phyloP scores from a whole-genome alignment of 2,113 vertebrate species.

The Dinomys branickii region DNA sequence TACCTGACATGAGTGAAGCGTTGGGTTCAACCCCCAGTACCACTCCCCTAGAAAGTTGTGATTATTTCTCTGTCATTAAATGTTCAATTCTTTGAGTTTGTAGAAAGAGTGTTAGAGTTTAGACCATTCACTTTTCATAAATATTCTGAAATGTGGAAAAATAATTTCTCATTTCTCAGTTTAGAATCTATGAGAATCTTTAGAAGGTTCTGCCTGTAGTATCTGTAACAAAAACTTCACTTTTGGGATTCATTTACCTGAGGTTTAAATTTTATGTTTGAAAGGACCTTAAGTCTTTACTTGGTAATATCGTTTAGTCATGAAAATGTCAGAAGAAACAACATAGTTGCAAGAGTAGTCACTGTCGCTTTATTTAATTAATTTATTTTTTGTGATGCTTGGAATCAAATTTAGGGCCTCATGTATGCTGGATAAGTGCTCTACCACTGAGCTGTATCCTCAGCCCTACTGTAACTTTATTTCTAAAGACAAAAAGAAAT shows the following conservation, averaged over 20 bases:
- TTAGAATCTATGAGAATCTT: background rate
- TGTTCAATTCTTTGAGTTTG: conserved; percentile 32
- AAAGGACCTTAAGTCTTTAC: background rate
- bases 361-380: background rate
- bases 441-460: background rate
- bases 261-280: background rate
- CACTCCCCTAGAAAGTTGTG: background rate
- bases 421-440: background rate
- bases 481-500: conserved; percentile 37
- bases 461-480: background rate
- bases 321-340: background rate
- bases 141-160: conserved; percentile 6
- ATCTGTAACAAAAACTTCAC: background rate
- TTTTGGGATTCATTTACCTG: background rate
- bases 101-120: background rate
- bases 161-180: background rate
- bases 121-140: background rate
- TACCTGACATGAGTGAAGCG: background rate
- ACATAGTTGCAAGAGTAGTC: background rate
- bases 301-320: conserved; percentile 13
- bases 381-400: background rate
- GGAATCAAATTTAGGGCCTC: background rate
- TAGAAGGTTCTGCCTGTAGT: background rate
- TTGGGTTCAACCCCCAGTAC: background rate
- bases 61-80: conserved; percentile 35